Evolutionary conservation across 2,888 invertebrate genomes (phyloP), one percentile per base, ranked within the genome.

Genomic region (Drosophila anomalata): DNA sequence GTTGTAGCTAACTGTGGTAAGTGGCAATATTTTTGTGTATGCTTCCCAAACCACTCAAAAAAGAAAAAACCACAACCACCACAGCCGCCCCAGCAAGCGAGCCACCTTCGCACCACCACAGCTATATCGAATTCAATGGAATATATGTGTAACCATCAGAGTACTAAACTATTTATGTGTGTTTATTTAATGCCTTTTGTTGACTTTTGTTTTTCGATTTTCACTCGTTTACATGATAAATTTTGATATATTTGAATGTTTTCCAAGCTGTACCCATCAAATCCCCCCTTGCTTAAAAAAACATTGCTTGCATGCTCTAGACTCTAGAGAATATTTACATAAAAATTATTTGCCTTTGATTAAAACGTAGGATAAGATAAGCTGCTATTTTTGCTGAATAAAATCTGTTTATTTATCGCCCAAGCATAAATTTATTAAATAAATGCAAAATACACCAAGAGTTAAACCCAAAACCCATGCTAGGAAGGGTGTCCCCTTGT

Each of bases 11-110:
- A 70, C 68, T 58, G 81, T 89, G 88, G 88, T 88, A 88, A 88
- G 88, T 88, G 89, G 80, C 76, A 77, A 87, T 11, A 71, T 75
- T 84, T 79, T 84, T 78, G 72, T 78, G 72, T 79, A 79, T 66
- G 76, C 36, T 46, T 29, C 17, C 42, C 17, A 17, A 39, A 73
- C 56, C 24, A 61, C 39, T 44, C 31, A 46, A 56, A 61, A 52
- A 42, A 17, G 17, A 17, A 5, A 17, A 26, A 48, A 65, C 50
- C 59, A 46, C 44, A 58, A 36, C 47, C 22, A 39, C 36, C 63
- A 56, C 50, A 52, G 36, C 36, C 36, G 36, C 36, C 36, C 36
- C 36, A 36, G 36, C 33, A 33, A 33, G 33, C 52, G 39, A 57
- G 22, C 31, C 48, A 26, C 48, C 17, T 20, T 50, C 31, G 33